Evolutionary conservation across 2,113 vertebrate species (phyloP).

Genomic region (Psittacula cyanocephala): DNA sequence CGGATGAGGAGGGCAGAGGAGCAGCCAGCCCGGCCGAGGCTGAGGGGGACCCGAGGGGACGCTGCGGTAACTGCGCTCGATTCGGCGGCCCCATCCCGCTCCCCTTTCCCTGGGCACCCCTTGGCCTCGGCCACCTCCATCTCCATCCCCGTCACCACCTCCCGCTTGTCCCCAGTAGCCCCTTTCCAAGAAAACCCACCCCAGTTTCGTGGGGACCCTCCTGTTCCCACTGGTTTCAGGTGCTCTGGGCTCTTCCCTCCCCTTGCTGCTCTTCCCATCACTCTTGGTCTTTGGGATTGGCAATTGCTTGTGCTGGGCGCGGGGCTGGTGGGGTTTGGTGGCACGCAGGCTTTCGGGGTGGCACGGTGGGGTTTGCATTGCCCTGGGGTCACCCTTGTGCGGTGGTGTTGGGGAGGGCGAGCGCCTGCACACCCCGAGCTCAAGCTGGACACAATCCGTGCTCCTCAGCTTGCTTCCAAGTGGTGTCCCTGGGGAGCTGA

Average conservation of each 20-base stretch:
- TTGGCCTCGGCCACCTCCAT: not conserved
- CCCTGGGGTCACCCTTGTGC: accelerated
- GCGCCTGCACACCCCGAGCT: accelerated
- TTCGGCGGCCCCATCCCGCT: not conserved
- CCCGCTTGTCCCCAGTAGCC: accelerated
- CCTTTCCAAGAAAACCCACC: not conserved
- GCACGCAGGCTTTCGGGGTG: accelerated
- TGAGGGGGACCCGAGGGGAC: not conserved
- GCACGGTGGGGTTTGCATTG: accelerated
- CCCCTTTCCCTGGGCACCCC: not conserved
- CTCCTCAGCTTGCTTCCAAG: accelerated
- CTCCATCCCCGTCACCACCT: not conserved
- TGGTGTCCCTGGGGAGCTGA: not conserved
- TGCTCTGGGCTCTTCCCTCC: not conserved
- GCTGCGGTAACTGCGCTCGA: not conserved
- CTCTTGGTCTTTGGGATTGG: not conserved
- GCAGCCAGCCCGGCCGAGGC: not conserved
- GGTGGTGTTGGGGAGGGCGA: accelerated
- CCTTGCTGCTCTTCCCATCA: not conserved
- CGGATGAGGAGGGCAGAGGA: not conserved
- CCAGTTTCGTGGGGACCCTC: not conserved
- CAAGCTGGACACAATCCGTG: accelerated
- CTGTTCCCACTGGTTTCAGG: accelerated
- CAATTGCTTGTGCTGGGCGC: accelerated
- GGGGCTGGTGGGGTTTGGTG: not conserved